Evolutionary conservation across 2,888 invertebrate species (phyloP).

Genomic region (Dryobotodes eremita): DNA sequence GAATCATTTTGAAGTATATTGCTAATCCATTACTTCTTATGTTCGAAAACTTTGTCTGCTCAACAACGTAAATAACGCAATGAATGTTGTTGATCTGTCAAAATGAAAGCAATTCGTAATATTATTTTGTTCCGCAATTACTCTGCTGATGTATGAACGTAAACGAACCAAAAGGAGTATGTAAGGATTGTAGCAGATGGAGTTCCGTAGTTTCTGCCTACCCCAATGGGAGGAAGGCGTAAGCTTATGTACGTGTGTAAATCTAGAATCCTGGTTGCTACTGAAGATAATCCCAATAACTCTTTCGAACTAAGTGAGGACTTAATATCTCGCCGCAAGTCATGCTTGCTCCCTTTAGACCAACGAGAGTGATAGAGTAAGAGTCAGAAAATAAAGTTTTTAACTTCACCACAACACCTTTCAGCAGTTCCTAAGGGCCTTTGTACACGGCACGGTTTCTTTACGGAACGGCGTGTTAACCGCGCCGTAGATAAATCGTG

Average conservation of each 20-base stretch:
- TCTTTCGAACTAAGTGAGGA: not conserved
- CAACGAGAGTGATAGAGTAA: conserved; percentile 13
- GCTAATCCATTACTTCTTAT: too few species aligned
- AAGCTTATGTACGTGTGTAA: not conserved
- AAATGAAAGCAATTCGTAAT: too few species aligned
- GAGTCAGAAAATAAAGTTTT: conserved; percentile 69
- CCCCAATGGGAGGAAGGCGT: not conserved
- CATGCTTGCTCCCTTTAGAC: not conserved
- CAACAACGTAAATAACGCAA: too few species aligned
- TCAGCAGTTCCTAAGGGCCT: conserved; percentile 55
- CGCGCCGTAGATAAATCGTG: too few species aligned
- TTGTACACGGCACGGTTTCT: too few species aligned
- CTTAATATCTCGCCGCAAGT: not conserved
- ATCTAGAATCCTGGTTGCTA: not conserved
- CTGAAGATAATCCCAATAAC: not conserved
- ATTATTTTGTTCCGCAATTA: too few species aligned
- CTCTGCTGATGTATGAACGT: not conserved
- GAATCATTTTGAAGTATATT: too few species aligned
- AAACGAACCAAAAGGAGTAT: not conserved
- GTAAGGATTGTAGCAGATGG: not conserved
- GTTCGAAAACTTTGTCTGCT: too few species aligned
- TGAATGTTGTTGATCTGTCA: too few species aligned
- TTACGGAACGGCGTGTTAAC: too few species aligned
- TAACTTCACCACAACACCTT: conserved; percentile 78
- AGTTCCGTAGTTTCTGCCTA: too few species aligned